Evolutionary conservation across 2,113 vertebrate genomes (phyloP), one percentile per base, ranked within the genome.

Genomic region (Trachemys scripta): DNA sequence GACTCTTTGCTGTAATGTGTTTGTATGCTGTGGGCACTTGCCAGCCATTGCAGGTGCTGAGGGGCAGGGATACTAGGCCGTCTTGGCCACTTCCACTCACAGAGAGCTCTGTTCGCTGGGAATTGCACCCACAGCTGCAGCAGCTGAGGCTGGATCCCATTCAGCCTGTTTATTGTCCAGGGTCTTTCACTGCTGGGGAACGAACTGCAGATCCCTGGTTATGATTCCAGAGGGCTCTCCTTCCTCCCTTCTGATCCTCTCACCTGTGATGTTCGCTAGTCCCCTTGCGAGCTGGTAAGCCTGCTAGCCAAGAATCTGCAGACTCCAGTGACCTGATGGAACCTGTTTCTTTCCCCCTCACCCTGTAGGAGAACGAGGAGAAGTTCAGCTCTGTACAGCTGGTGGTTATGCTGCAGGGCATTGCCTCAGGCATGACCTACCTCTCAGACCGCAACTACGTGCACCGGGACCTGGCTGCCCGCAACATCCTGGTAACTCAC

Each of bases 391-490:
- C 98, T 35, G 97, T 98, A 45, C 98, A 98, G 96, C 96, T 99
- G 86, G 98, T 98, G 82, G 96, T 96, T 83, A 99, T 99, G 98
- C 96, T 99, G 79, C 98, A 98, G 38, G 98, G 98, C 80, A 98
- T 99, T 81, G 98, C 98, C 2, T 98, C 98, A 1, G 98, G 98
- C 45, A 99, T 99, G 98, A 98, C 97, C 92, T 99, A 98, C 97
- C 98, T 99, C 91, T 98, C 98, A 84, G 98, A 98, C 76, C 98
- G 98, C 84, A 98, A 88, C 89, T 99, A 99, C 0, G 98, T 98
- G 80, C 98, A 99, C 90, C 98, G 98, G 42, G 98, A 98, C 91
- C 96, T 99, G 87, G 98, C 98, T 0, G 98, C 98, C 91, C 98
- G 98, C 87, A 99, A 98, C 95, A 98, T 99, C 97, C 91, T 99